These are phyloP conservation scores for Drosophila ohnishii DNA, from an alignment of 1,140 invertebrate species.

Conservation along the genomic window DNA sequence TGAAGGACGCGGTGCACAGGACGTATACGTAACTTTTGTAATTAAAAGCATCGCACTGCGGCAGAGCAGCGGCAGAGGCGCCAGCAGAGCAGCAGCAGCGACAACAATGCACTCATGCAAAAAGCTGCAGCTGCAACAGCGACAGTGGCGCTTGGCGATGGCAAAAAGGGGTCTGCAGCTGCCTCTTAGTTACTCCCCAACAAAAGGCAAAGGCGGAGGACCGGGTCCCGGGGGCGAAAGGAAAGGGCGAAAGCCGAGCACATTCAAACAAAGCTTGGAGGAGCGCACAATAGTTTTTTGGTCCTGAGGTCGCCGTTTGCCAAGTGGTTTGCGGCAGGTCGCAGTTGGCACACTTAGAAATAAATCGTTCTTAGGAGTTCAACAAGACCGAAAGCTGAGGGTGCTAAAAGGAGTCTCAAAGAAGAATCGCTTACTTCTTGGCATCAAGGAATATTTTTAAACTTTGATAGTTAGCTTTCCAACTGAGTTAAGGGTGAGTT, in stretches of 20 bases:
- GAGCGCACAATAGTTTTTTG: slow-evolving; percentile 68
- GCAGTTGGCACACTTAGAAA: slow-evolving; percentile 35
- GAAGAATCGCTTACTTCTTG: slow-evolving; percentile 2
- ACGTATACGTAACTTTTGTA: slow-evolving; percentile 80
- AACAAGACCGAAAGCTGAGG: slow-evolving; percentile 1
- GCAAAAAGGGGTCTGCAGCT: slow-evolving; percentile 41
- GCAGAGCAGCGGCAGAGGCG: slow-evolving; percentile 52
- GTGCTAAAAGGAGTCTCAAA: slow-evolving; percentile 9
- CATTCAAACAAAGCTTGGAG: slow-evolving; percentile 67
- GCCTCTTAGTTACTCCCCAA: slow-evolving; percentile 42
- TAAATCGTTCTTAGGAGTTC: slow-evolving; percentile 21
- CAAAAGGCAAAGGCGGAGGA: slow-evolving; percentile 30
- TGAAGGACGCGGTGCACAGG: slow-evolving; percentile 48
- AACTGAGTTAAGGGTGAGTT: background rate
- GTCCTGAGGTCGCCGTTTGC: slow-evolving; percentile 55
- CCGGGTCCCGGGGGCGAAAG: slow-evolving; percentile 10
- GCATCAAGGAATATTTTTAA: background rate
- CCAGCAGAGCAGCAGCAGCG: slow-evolving; percentile 14
- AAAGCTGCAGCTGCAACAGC: slow-evolving; percentile 53
- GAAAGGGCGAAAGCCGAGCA: slow-evolving; percentile 46
- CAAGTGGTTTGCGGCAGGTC: slow-evolving; percentile 32
- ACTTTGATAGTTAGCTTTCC: background rate
- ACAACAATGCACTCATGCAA: slow-evolving; percentile 70
- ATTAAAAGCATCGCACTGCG: slow-evolving; percentile 77
- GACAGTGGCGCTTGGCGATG: slow-evolving; percentile 20